Evolutionary conservation across 2,888 invertebrate genomes (phyloP).

Genomic region (Platycheirus albimanus): DNA sequence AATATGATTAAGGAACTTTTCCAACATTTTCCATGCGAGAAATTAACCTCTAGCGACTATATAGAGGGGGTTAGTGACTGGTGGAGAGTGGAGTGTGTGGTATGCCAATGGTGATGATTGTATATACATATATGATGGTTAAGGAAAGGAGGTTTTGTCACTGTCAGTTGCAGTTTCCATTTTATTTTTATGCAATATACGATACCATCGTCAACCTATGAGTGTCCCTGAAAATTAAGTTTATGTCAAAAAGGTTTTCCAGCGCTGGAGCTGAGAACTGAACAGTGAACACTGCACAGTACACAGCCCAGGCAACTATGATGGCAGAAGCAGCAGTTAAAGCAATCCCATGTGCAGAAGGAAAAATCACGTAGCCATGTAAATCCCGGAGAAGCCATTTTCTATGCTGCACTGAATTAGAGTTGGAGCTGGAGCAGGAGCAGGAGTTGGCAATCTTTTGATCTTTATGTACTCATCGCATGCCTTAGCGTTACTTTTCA

Average conservation of each 20-base stretch:
- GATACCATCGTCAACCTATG: constrained; percentile 39
- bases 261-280: too few relatives aligned
- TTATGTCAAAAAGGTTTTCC: constrained; percentile 20
- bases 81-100: neutral
- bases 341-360: constrained; percentile 37
- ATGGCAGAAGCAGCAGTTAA: neutral
- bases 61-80: too few relatives aligned
- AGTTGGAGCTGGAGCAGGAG: constrained; percentile 31
- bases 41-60: constrained; percentile 41
- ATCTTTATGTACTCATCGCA: constrained; percentile 69
- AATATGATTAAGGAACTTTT: constrained; percentile 57
- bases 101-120: neutral
- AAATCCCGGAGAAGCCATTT: constrained; percentile 44
- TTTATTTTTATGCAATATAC: constrained; percentile 34
- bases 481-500: constrained; percentile 46
- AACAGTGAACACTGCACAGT: too few relatives aligned
- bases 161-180: constrained; percentile 15
- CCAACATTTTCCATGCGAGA: constrained; percentile 37
- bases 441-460: constrained; percentile 57
- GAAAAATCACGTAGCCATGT: constrained; percentile 66
- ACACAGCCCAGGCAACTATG: too few relatives aligned
- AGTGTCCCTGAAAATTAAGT: constrained; percentile 42
- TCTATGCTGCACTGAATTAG: constrained; percentile 20
- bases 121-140: too few relatives aligned
- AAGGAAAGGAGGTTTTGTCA: neutral